Conservation (phyloP, 2,797 vertebrate genomes). For the Poeciliopsis paucimaculata region DNA sequence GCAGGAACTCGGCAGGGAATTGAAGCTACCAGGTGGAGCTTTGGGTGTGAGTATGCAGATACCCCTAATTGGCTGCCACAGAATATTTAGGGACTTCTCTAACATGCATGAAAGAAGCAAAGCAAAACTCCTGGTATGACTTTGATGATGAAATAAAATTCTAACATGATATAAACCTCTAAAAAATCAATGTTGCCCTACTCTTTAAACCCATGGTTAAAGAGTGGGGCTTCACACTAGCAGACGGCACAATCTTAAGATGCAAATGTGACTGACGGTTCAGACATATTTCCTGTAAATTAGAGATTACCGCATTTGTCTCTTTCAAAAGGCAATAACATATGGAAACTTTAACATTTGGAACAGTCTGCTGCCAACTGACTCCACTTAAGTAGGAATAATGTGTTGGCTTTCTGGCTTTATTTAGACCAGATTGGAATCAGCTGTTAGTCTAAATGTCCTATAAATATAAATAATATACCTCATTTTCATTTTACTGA, state of each 20-base stretch:
- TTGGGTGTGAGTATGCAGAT: no score
- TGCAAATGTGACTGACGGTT: neutral
- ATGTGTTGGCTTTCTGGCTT: neutral
- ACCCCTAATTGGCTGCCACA: no score
- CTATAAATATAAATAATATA: neutral
- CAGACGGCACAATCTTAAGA: neutral
- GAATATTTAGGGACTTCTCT: no score
- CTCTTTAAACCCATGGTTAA: neutral
- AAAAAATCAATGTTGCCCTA: no score
- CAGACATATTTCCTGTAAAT: constrained; percentile 9
- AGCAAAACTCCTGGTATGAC: no score
- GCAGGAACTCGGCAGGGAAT: no score
- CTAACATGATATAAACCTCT: no score
- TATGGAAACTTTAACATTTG: neutral
- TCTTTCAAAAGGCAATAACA: neutral
- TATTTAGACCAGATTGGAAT: neutral
- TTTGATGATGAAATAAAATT: no score
- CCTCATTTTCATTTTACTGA: neutral
- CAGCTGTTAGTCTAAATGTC: constrained; percentile 1
- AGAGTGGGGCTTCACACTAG: neutral
- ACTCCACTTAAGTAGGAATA: neutral
- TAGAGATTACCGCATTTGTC: constrained; percentile 3
- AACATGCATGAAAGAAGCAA: no score
- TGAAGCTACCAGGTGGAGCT: no score
- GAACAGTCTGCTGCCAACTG: neutral